Conservation (phyloP, 2,797 vertebrate species). For the Lepus townsendii region DNA sequence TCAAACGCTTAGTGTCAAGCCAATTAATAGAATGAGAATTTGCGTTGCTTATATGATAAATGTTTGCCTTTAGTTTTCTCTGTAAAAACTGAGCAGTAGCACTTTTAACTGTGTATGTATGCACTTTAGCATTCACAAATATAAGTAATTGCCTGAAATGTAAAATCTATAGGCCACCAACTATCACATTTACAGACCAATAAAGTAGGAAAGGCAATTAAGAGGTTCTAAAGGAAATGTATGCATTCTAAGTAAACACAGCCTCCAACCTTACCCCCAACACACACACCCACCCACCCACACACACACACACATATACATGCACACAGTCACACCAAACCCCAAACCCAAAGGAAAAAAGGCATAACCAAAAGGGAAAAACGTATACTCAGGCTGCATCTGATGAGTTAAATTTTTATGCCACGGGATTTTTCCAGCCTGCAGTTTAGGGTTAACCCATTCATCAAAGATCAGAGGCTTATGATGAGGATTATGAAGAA, state of each 20-base stretch:
- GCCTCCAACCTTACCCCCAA: neutral
- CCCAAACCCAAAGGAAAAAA: neutral
- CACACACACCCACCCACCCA: neutral
- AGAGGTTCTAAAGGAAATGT: conserved; percentile 27
- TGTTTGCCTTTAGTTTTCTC: neutral
- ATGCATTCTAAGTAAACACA: conserved; percentile 1
- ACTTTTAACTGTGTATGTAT: neutral
- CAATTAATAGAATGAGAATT: neutral
- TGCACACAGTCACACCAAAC: neutral
- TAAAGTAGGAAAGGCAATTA: conserved; percentile 1
- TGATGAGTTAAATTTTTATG: conserved; percentile 80
- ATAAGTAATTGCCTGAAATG: conserved; percentile 30
- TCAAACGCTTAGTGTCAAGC: neutral
- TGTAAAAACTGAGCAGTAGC: conserved; percentile 2
- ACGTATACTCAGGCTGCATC: conserved; percentile 53
- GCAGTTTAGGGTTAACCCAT: conserved; percentile 87
- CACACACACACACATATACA: neutral
- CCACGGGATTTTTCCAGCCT: conserved; percentile 80
- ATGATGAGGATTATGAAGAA: conserved; percentile 89
- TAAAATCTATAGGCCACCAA: neutral
- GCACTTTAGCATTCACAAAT: neutral
- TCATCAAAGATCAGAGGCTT: conserved; percentile 86
- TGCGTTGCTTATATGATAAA: neutral
- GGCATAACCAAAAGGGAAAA: neutral
- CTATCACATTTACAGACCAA: neutral